Evolutionary conservation across 2,888 invertebrate species (phyloP).

Genomic region (Vanessa cardui): DNA sequence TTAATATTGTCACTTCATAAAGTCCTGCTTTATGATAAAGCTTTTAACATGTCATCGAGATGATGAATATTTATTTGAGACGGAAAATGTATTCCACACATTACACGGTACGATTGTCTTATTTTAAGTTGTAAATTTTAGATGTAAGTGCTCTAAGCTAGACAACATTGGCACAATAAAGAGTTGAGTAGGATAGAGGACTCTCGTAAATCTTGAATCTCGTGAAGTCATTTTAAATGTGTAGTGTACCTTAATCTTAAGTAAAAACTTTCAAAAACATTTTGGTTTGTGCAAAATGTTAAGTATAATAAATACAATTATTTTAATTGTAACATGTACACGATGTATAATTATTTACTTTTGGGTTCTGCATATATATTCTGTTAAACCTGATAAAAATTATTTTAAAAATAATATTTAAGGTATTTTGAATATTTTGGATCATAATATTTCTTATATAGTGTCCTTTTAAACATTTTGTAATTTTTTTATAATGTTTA

Average conservation of each 20-base stretch:
- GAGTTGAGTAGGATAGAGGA: background rate
- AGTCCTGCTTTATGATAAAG: background rate
- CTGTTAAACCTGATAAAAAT: no score
- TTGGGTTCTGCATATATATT: no score
- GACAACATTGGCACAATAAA: background rate
- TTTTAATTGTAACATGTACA: no score
- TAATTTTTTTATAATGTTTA: no score
- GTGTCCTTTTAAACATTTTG: no score
- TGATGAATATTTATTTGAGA: no score
- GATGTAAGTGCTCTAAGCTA: slow-evolving; percentile 1
- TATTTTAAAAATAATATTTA: background rate
- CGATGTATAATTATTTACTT: no score
- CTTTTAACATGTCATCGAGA: no score
- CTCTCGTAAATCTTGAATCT: background rate
- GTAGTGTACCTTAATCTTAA: background rate
- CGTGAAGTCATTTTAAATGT: background rate
- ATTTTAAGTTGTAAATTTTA: background rate
- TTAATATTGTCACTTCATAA: background rate
- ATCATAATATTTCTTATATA: no score
- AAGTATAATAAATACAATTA: no score
- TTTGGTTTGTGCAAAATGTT: no score
- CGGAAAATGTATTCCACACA: background rate
- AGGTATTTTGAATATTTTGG: no score
- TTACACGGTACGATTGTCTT: background rate
- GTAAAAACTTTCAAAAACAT: background rate